Percentiles rank a stretch among this genome's conserved stretches.
Conservation (phyloP, 2,113 vertebrate genomes). For the Tachycineta bicolor region DNA sequence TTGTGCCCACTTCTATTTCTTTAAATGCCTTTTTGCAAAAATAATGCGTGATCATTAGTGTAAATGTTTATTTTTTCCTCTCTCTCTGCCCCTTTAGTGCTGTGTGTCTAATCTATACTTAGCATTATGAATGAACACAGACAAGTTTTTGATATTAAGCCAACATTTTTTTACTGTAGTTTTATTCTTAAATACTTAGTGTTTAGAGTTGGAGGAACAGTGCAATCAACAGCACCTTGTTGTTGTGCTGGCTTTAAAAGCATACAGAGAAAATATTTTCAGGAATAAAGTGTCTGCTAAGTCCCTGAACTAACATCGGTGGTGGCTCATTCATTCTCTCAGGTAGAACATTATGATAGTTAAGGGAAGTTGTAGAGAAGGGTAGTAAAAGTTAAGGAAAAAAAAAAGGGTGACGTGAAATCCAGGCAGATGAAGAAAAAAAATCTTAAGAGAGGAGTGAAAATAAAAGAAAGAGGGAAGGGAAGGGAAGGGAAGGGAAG, state of each 20-base stretch:
- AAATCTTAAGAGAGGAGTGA: not conserved
- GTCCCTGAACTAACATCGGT: not conserved
- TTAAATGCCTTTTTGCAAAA: not conserved
- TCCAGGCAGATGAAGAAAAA: not conserved
- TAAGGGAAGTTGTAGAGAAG: not conserved
- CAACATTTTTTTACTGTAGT: slow-evolving; percentile 63
- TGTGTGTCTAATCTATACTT: slow-evolving; percentile 46
- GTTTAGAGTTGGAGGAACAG: slow-evolving; percentile 33
- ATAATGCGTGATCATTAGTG: not conserved
- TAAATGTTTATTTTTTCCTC: not conserved
- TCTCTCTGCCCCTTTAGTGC: slow-evolving; percentile 22
- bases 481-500: not conserved
- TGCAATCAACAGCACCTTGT: not conserved
- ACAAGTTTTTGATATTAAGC: slow-evolving; percentile 69
- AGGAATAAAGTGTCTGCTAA: not conserved
- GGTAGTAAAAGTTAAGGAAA: not conserved
- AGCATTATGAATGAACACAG: slow-evolving; percentile 61
- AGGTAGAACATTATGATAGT: not conserved
- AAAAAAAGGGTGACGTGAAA: not conserved
- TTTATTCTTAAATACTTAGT: slow-evolving; percentile 55
- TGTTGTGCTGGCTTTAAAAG: not conserved
- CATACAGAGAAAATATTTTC: not conserved
- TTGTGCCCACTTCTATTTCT: not conserved
- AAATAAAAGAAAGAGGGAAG: not conserved
- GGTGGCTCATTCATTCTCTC: not conserved